Evolutionary conservation across 2,113 vertebrate genomes (phyloP).

Genomic region (Larimichthys polyactis): DNA sequence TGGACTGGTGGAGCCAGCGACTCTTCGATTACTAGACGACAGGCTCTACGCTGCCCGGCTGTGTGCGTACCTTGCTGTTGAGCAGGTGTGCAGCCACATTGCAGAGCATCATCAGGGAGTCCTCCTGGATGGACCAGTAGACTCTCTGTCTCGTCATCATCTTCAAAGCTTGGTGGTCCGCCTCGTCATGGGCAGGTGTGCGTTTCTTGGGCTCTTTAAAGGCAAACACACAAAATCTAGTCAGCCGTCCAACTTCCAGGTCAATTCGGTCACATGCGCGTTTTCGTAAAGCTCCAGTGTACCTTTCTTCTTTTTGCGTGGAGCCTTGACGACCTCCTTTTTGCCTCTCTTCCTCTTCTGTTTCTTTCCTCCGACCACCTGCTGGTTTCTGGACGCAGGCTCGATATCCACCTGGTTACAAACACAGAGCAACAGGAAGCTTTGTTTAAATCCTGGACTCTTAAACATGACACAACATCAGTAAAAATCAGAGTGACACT

Average conservation of each 20-base stretch:
- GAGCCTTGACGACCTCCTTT: constrained; percentile 63
- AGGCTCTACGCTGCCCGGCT: not conserved
- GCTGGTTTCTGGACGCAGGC: constrained; percentile 69
- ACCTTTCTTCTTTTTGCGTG: constrained; percentile 76
- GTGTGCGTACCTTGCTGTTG: constrained; percentile 89
- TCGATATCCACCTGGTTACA: constrained; percentile 59
- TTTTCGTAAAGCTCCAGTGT: not conserved
- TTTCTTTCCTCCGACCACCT: constrained; percentile 73
- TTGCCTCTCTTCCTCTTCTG: constrained; percentile 72
- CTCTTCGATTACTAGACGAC: too few species aligned
- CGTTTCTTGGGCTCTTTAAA: constrained; percentile 66
- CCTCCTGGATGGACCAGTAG: constrained; percentile 91
- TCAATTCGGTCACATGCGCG: fast-evolving
- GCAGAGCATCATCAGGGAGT: constrained; percentile 95
- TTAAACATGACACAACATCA: not conserved
- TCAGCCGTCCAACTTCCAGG: not conserved
- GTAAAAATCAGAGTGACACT: too few species aligned
- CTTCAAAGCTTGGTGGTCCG: constrained; percentile 90
- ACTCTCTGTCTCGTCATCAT: constrained; percentile 94
- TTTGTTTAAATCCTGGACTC: not conserved
- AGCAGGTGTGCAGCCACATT: constrained; percentile 92
- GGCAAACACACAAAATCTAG: not conserved
- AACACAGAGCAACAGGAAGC: not conserved
- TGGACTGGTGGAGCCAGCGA: too few species aligned
- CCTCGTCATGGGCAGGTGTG: constrained; percentile 88